A percentile compares a stretch with the other conserved stretches of the same genome.
Conservation (phyloP, 1,140 invertebrate species). For the Drosophila jambulina region DNA sequence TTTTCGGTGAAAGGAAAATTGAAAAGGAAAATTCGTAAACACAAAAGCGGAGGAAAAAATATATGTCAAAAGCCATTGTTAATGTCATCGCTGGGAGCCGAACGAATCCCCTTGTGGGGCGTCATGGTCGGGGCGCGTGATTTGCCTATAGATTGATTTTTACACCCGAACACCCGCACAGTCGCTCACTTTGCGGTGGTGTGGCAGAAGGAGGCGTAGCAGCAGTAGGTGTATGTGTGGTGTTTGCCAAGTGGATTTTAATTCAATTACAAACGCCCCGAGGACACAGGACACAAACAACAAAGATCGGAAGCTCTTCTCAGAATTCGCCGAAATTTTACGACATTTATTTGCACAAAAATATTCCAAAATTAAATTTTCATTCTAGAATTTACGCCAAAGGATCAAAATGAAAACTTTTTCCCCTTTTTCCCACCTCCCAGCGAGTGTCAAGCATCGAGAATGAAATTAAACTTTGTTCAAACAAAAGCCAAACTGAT, state of each 20-base stretch:
- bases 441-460: conserved; percentile 37
- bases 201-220: not conserved
- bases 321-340: not conserved
- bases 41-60: conserved; percentile 44
- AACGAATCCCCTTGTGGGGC: conserved; percentile 23
- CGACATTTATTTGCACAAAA: conserved; percentile 22
- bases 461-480: conserved; percentile 66
- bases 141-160: conserved; percentile 74
- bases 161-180: conserved; percentile 31
- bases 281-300: not conserved
- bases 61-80: conserved; percentile 82
- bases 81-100: conserved; percentile 54
- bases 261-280: conserved; percentile 52
- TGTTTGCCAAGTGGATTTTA: conserved; percentile 64
- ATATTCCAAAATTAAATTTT: conserved; percentile 58
- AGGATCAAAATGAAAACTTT: conserved; percentile 54
- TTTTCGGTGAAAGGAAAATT: conserved; percentile 67
- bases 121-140: conserved; percentile 58
- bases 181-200: conserved; percentile 2
- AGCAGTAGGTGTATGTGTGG: not conserved
- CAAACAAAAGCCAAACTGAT: conserved; percentile 43
- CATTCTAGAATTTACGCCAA: conserved; percentile 49
- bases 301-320: not conserved
- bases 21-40: conserved; percentile 70
- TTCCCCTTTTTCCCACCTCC: conserved; percentile 22